phyloP scores from a whole-genome alignment of 1,140 invertebrate genomes.

The Lepidurus couesii region DNA sequence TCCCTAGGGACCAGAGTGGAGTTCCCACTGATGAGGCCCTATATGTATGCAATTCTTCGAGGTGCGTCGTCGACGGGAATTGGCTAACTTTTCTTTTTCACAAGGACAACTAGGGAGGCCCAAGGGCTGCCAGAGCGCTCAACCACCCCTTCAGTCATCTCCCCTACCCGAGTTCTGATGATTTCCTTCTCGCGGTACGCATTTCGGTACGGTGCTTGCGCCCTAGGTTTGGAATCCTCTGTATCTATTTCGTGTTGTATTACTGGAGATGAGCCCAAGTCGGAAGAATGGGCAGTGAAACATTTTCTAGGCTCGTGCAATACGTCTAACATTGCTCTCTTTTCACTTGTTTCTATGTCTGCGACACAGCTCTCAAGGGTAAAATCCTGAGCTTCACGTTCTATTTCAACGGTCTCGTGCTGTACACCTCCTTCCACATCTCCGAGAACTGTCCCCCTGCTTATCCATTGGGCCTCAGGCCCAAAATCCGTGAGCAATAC shows the following conservation, averaged over 20 bases:
- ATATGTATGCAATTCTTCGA: too few species aligned
- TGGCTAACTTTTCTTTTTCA: conserved; percentile 45
- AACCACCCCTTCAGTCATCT: conserved; percentile 40
- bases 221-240: background rate
- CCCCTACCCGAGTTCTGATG: conserved; percentile 38
- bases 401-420: background rate
- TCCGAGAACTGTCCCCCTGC: background rate
- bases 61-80: too few species aligned
- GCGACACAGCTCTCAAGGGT: background rate
- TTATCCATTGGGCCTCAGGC: background rate
- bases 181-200: background rate
- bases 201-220: background rate
- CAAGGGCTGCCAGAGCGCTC: conserved; percentile 44
- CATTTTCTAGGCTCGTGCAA: background rate
- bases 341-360: background rate
- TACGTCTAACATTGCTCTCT: background rate
- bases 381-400: background rate
- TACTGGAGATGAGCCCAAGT: background rate
- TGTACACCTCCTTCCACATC: background rate
- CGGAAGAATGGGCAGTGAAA: conserved; percentile 3
- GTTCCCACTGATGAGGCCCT: too few species aligned
- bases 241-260: background rate
- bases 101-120: conserved; percentile 47
- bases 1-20: too few species aligned
- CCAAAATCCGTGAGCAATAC: conserved; percentile 5